Conservation (phyloP, 2,113 vertebrate genomes). For the Gymnarchus niloticus region DNA sequence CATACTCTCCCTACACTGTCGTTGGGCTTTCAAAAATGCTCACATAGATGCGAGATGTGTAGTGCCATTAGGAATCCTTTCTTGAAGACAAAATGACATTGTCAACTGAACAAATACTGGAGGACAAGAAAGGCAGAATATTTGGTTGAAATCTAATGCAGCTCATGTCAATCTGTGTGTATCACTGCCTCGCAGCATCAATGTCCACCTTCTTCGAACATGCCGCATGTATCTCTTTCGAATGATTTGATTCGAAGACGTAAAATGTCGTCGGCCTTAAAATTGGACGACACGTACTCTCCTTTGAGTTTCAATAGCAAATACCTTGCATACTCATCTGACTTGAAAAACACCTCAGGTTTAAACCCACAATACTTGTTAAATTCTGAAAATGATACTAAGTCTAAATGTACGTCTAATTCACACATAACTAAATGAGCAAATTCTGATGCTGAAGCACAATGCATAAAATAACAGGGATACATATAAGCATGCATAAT, state of each 20-base stretch:
- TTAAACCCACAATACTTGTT: background rate
- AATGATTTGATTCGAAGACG: background rate
- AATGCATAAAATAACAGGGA: too few relatives aligned
- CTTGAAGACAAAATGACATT: background rate
- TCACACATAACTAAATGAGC: too few relatives aligned
- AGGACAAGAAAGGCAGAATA: background rate
- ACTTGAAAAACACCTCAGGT: background rate
- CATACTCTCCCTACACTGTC: background rate
- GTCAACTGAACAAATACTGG: background rate
- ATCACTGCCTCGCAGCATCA: background rate
- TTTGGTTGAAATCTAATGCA: background rate
- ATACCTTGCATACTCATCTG: slow-evolving; percentile 5
- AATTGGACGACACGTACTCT: background rate
- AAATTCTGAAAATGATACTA: background rate
- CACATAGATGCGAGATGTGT: background rate
- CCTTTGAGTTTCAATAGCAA: background rate
- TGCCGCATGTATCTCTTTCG: background rate
- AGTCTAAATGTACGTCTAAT: too few relatives aligned
- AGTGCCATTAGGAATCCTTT: background rate
- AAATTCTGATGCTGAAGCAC: too few relatives aligned
- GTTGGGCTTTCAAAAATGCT: slow-evolving; percentile 7
- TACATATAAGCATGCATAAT: background rate
- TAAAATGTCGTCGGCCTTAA: background rate
- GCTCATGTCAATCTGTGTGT: background rate
- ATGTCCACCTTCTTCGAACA: background rate